Base-by-base conservation (phyloP, 53 echinoderm and acorn worm species). In the Antedon mediterranea region DNA sequence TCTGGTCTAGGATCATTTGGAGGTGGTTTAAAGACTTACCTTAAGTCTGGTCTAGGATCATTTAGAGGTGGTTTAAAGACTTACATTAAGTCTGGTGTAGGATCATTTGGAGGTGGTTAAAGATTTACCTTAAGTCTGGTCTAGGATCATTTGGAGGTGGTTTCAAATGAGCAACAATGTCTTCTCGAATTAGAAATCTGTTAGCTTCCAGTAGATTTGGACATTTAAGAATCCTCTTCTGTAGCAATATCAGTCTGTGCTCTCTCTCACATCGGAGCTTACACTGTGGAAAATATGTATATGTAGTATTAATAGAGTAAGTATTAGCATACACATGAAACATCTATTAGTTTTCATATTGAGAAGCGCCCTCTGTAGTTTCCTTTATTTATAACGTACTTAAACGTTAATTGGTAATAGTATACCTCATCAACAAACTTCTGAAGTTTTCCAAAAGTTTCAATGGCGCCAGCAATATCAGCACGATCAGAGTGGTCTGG, bases 201-300 rank as follows among this genome's bases (percentile, higher is more conserved):
- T 94, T 94, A 5, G 95, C 85, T 71, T 94, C 95, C 7, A 94
- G 81, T 0, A 94, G 87, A 23, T 83, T 85, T n/a, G 95, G 95
- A 75, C 91, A 91, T 30, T 88, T 89, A 27, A 85, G 79, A 57
- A 94, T 91, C 32, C 86, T 87, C 73, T 77, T 83, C 89, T 94
- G 91, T 72, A 94, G 84, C 7, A 78, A 71, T 43, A 83, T 85
- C 57, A 94, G 28, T 18, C 85, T 73, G 43, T 85, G 77, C 76
- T 94, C 95, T 71, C 83, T 85, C 80, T 94, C 89, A 28, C 87
- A 84, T 74, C 95, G 78, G 29, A 77, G 80, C 43, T 79, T 82
- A 77, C 91, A 89, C 95, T 94, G 43, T 15, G 33, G 7, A 29
- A 43, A 71, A 37, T 37, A 37, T 37, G n/a, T n/a, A n/a, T n/a